A percentile compares a stretch with the other conserved stretches of the same genome.
phyloP scores from a whole-genome alignment of 2,797 vertebrate genomes.

The Rhinichthys osculus region DNA sequence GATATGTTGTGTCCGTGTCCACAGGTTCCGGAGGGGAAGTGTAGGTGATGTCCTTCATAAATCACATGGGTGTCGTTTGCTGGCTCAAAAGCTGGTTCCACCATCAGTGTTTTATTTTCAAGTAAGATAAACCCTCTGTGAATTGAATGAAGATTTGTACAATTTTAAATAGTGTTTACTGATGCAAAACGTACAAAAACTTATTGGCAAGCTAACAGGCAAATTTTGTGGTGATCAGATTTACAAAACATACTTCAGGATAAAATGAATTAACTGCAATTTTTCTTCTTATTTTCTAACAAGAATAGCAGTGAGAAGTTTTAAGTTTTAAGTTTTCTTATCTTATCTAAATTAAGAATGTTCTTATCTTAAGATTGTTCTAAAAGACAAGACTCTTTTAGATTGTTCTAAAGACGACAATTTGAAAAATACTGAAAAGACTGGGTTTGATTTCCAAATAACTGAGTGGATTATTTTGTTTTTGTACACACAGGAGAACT shows the following conservation, averaged over 20 bases:
- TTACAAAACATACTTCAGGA: not conserved
- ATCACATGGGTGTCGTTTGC: slow-evolving; percentile 82
- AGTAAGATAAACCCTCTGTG: slow-evolving; percentile 90
- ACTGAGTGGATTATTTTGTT: not conserved
- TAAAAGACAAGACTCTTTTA: not conserved
- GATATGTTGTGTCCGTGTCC: slow-evolving; percentile 82
- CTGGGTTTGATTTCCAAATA: not conserved
- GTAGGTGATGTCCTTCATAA: slow-evolving; percentile 82
- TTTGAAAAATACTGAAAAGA: not conserved
- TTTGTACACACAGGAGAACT: not conserved
- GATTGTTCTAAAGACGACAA: not conserved
- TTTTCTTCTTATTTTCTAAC: not conserved
- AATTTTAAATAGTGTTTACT: not conserved
- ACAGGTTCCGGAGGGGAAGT: slow-evolving; percentile 81
- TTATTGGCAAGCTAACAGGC: not conserved
- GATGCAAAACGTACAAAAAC: not conserved
- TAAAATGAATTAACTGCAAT: not conserved
- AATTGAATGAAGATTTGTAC: slow-evolving; percentile 15
- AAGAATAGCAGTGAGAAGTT: too few species aligned
- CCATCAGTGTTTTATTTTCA: slow-evolving; percentile 83
- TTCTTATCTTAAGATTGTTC: not conserved
- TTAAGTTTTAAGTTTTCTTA: too few species aligned
- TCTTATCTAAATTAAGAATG: not conserved
- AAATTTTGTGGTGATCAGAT: not conserved
- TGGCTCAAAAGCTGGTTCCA: slow-evolving; percentile 86